Percentiles rank a stretch among this genome's conserved stretches.
phyloP scores from a whole-genome alignment of 2,888 invertebrate genomes.

The Drosophila leonis region DNA sequence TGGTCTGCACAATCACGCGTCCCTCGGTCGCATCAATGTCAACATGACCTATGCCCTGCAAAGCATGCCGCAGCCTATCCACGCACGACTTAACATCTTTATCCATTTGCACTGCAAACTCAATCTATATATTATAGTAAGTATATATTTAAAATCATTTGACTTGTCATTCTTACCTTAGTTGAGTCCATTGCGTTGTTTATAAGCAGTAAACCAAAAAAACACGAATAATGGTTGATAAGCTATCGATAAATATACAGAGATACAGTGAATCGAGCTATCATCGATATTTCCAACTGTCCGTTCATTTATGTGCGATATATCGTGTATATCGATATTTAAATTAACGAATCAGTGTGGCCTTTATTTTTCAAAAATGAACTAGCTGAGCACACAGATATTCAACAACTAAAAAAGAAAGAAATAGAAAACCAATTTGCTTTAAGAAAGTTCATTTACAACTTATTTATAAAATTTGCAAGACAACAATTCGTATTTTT shows the following conservation, averaged over 20 bases:
- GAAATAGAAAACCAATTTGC: neutral
- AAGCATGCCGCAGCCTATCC: conserved; percentile 76
- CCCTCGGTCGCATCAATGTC: conserved; percentile 81
- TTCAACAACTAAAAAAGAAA: neutral
- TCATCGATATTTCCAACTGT: neutral
- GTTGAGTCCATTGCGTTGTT: conserved; percentile 71
- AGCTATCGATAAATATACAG: conserved; percentile 6
- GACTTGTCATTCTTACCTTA: conserved; percentile 58
- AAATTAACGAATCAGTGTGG: neutral
- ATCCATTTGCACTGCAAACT: conserved; percentile 89
- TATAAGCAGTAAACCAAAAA: neutral
- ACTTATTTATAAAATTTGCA: neutral
- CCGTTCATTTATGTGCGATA: neutral
- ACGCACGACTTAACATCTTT: conserved; percentile 85
- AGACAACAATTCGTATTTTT: neutral
- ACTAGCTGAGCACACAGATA: neutral
- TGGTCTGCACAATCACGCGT: conserved; percentile 82
- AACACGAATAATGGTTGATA: neutral
- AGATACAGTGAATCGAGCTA: neutral
- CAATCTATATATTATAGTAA: conserved; percentile 85
- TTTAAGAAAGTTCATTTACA: neutral
- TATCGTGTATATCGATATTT: conserved; percentile 15
- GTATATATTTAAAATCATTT: neutral
- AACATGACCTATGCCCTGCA: conserved; percentile 84
- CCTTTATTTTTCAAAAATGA: neutral